Evolutionary conservation across 2,797 vertebrate genomes (phyloP).

Genomic region (Microctenopoma steveboyesi): DNA sequence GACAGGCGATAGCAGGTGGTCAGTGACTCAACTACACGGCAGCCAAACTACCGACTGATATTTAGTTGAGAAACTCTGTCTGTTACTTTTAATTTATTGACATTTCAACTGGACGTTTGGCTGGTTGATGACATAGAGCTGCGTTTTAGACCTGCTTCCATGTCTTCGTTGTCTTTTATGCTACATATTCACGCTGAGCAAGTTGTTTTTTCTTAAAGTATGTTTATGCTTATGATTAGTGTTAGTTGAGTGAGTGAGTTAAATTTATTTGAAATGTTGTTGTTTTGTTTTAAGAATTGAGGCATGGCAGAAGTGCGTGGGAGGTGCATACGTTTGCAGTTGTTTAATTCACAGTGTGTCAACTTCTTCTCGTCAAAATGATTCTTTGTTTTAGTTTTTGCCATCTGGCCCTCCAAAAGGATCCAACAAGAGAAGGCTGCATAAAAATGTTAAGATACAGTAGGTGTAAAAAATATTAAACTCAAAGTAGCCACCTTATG

Average conservation of each 20-base stretch:
- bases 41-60: slow-evolving; percentile 51
- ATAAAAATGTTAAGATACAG: slow-evolving; percentile 36
- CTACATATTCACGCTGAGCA: neutral
- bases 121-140: neutral
- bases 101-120: slow-evolving; percentile 23
- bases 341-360: neutral
- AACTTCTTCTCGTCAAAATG: neutral
- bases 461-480: neutral
- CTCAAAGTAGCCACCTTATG: no score
- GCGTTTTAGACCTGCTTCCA: slow-evolving; percentile 11
- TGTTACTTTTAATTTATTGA: slow-evolving; percentile 29
- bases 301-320: neutral
- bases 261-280: neutral
- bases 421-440: slow-evolving; percentile 4
- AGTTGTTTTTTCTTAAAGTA: neutral
- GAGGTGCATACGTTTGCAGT: neutral
- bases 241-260: slow-evolving; percentile 17
- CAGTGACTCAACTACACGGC: slow-evolving; percentile 53
- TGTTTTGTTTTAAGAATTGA: neutral
- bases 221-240: neutral
- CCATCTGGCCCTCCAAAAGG: slow-evolving; percentile 19
- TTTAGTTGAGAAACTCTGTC: neutral
- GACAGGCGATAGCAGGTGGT: slow-evolving; percentile 30
- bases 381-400: neutral
- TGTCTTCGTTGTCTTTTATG: neutral